Base-by-base conservation (phyloP, 2,113 vertebrate species). In the Tretioscincus oriximinensis region DNA sequence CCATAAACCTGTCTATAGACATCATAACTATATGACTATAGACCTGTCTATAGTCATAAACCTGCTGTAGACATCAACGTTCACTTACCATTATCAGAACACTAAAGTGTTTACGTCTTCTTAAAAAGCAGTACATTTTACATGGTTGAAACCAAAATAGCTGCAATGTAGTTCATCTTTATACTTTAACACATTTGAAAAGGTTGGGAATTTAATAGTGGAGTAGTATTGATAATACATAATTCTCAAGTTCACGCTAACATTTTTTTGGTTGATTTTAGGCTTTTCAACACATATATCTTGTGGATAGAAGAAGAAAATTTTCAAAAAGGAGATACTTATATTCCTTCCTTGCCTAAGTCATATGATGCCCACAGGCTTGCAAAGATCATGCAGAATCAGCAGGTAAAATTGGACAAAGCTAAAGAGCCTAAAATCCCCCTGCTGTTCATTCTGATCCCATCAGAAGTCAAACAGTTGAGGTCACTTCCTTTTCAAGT, bases 261-360 rank as follows among this genome's bases (percentile, higher is more conserved):
- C 2, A 5, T 16, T 35, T 5, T 1, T 1, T 81, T 24, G 81
- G 47, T 9, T 3, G 7, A 65, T 61, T 77, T 49, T 83, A 99
- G 98, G 91, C 95, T 99, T 89, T 99, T 98, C 92, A 96, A 96
- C 82, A 96, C 98, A 11, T 98, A 97, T 92, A 87, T 96, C 70
- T 54, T 99, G 81, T 99, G 98, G 98, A 67, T 99, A 91, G 98
- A 99, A 89, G 97, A 99, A 90, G 98, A 98, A 83, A 98, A 86
- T 82, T 95, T 99, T 85, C 98, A 98, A 88, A 99, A 96, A 82
- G 97, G 97, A 89, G 97, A 99, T 83, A 94, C 95, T 0, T 99
- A 98, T 87, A 93, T 99, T 84, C 98, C 98, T 80, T 97, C 97
- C 86, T 94, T 99, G 80, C 97, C 97, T 28, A 97, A 97, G 77